These are phyloP conservation scores for Chesias legatella DNA, from an alignment of 2,888 invertebrate genomes.

Conservation along the genomic window DNA sequence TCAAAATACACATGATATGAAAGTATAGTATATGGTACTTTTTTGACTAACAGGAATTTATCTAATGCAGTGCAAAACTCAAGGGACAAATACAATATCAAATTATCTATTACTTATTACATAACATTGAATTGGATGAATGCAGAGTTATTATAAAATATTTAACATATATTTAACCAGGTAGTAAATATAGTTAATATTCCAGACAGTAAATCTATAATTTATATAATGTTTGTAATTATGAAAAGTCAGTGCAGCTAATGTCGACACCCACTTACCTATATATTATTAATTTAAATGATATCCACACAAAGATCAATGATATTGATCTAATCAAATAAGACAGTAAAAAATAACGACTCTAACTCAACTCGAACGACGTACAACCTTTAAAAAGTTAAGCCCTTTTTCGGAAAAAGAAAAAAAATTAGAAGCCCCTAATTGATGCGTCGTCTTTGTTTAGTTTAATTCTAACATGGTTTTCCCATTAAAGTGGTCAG, in stretches of 20 bases:
- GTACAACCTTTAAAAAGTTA: constrained; percentile 73
- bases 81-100: too few relatives aligned
- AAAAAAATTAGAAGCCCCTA: constrained; percentile 67
- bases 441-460: constrained; percentile 82
- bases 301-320: constrained; percentile 74
- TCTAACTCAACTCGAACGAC: constrained; percentile 64
- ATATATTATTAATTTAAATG: constrained; percentile 64
- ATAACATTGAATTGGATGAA: too few relatives aligned
- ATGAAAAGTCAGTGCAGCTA: neutral
- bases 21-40: too few relatives aligned
- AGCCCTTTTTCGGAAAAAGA: constrained; percentile 63
- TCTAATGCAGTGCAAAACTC: too few relatives aligned
- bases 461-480: constrained; percentile 81
- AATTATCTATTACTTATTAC: too few relatives aligned
- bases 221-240: too few relatives aligned
- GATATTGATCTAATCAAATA: constrained; percentile 77
- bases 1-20: too few relatives aligned
- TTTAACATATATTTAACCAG: too few relatives aligned
- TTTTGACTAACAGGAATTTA: too few relatives aligned
- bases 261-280: constrained; percentile 45
- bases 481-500: constrained; percentile 81
- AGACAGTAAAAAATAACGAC: constrained; percentile 70
- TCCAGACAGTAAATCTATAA: too few relatives aligned
- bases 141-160: too few relatives aligned
- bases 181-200: too few relatives aligned